Base-by-base conservation (phyloP, 2,888 invertebrate genomes). In the Polymixis flavicincta region DNA sequence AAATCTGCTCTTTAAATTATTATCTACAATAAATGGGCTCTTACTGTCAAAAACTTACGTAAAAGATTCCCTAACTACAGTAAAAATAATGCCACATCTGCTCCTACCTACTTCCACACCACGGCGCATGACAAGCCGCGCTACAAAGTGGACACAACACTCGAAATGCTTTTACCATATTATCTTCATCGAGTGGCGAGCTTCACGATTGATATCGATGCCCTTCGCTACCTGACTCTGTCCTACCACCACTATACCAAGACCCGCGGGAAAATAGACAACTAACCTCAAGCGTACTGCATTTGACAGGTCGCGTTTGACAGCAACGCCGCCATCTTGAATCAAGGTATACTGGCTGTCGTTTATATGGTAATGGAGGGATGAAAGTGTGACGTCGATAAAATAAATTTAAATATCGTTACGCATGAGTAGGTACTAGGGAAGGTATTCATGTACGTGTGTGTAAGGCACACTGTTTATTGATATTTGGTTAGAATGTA, bases 131-230 rank as follows among this genome's bases (percentile, higher is more conserved):
- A 66, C 63, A 54, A 60, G 60, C 19, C 59, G 32, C 37, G 67
- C 60, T 28, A 55, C 71, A 61, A 73, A 88, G 78, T 79, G 77
- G 68, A 76, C 74, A 70, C 63, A 78, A 67, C 85, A 85, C 87
- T 87, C 55, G 76, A 87, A 82, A 87, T 80, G 91, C 90, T 90
- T 89, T 90, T 86, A 89, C 78, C 84, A 80, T 83, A 84, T 88
- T 90, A 90, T 89, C 90, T 85, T 60, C 73, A 80, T 85, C 67
- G 78, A 89, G 86, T 83, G 83, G 64, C 57, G 64, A 76, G 80
- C 76, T 73, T 66, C 74, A 52, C 71, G 64, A 72, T 80, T 88
- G 82, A 83, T 85, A 85, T 64, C 57, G 63, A 68, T 68, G 71
- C 42, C 81, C 85, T 70, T 82, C 59, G 69, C 85, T 85, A 82